phyloP scores from a whole-genome alignment of 2,113 vertebrate species.

The human region DNA sequence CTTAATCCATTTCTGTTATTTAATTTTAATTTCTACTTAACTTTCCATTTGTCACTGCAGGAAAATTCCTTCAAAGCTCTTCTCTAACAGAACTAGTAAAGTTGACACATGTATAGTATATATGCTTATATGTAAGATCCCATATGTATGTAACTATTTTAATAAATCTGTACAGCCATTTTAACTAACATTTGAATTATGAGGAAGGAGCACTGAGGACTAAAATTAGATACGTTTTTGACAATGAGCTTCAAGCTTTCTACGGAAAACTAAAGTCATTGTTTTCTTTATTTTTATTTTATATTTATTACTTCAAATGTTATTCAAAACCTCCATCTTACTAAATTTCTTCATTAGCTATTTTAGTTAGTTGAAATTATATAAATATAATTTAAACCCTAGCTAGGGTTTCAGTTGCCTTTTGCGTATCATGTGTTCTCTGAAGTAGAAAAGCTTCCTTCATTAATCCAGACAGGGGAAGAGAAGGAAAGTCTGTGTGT shows the following conservation, averaged over 20 bases:
- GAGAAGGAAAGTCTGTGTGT: fast-evolving
- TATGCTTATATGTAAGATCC: not conserved
- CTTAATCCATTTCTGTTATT: conserved; percentile 30
- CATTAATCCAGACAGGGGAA: not conserved
- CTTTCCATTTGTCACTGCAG: conserved; percentile 23
- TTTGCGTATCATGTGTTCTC: not conserved
- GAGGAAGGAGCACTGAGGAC: not conserved
- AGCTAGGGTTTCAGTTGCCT: not conserved
- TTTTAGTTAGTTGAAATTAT: not conserved
- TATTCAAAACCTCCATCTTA: not conserved
- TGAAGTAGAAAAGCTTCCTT: not conserved
- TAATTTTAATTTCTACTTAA: conserved; percentile 37
- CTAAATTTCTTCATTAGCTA: not conserved
- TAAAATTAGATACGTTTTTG: not conserved
- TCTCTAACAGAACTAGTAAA: not conserved
- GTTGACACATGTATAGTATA: not conserved
- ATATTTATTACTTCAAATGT: not conserved
- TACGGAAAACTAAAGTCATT: not conserved
- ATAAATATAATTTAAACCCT: not conserved
- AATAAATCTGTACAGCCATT: not conserved
- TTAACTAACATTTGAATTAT: not conserved
- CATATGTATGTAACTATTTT: not conserved
- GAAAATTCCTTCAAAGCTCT: not conserved
- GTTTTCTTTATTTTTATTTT: not conserved
- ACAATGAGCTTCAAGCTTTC: not conserved